Conservation (phyloP, 2,888 invertebrate genomes). For the Ochropleura plecta region DNA sequence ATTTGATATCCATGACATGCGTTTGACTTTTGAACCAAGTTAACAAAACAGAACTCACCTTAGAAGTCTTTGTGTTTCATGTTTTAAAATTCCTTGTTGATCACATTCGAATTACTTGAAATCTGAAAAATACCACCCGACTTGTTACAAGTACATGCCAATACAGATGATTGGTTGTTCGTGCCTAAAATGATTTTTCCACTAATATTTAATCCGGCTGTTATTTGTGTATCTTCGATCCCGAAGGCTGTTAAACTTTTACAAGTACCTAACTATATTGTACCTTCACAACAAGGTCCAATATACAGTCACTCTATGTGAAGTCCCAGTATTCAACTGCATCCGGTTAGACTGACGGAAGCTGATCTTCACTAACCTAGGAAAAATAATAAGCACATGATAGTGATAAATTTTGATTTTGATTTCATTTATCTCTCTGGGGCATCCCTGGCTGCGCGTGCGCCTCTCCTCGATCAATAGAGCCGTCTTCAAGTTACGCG, state of each 20-base stretch:
- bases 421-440: neutral
- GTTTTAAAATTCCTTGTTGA: neutral
- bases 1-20: neutral
- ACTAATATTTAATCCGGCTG: neutral
- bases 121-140: too few relatives aligned
- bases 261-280: neutral
- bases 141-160: neutral
- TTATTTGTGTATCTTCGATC: neutral
- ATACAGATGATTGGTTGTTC: neutral
- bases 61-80: neutral
- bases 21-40: neutral
- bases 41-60: neutral
- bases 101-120: too few relatives aligned
- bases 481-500: slow-evolving; percentile 67
- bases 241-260: neutral
- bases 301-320: neutral
- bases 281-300: neutral
- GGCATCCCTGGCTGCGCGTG: slow-evolving; percentile 61
- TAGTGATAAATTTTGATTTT: neutral
- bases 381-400: neutral
- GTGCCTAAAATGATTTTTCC: too few relatives aligned
- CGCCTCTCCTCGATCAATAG: slow-evolving; percentile 60
- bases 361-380: neutral
- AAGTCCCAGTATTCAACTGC: neutral
- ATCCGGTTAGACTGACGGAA: neutral